Conservation (phyloP, 2,888 invertebrate genomes). For the Alloscopus bannaensis region DNA sequence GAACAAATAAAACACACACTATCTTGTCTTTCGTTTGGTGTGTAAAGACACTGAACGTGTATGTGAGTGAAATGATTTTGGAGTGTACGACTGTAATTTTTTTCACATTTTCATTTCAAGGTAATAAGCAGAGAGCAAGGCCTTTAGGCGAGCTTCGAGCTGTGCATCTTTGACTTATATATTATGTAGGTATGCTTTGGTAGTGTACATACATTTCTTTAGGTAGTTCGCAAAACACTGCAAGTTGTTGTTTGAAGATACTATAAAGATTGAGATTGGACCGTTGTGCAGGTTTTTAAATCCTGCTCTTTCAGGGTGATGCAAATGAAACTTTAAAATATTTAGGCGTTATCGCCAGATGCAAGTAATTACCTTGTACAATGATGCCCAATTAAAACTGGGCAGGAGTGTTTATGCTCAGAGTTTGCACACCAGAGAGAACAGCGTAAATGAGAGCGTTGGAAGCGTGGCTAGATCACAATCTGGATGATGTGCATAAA, state of each 20-base stretch:
- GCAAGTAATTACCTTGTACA: constrained; percentile 9
- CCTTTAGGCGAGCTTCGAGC: constrained; percentile 35
- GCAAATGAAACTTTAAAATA: constrained; percentile 14
- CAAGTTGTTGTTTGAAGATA: no score
- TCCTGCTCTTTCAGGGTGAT: constrained; percentile 14
- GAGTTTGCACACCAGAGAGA: constrained; percentile 1
- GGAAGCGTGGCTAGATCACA: constrained; percentile 6
- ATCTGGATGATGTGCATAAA: no score
- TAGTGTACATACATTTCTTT: no score
- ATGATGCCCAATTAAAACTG: constrained; percentile 41
- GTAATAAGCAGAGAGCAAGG: constrained; percentile 48
- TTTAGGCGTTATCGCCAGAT: constrained; percentile 20
- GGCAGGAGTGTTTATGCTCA: constrained; percentile 26
- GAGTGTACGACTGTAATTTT: constrained; percentile 45
- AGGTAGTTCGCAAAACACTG: no score
- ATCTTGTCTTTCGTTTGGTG: constrained; percentile 1
- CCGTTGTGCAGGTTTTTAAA: no score
- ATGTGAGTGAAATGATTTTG: constrained; percentile 43
- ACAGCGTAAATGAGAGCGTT: not conserved
- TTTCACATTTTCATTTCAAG: constrained; percentile 56
- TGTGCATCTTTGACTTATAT: no score
- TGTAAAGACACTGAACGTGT: constrained; percentile 10
- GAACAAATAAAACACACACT: constrained; percentile 31
- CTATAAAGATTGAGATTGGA: no score
- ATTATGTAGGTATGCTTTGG: no score